Conservation (phyloP, 1,140 invertebrate genomes). For the Gonioctena quinquepunctata region DNA sequence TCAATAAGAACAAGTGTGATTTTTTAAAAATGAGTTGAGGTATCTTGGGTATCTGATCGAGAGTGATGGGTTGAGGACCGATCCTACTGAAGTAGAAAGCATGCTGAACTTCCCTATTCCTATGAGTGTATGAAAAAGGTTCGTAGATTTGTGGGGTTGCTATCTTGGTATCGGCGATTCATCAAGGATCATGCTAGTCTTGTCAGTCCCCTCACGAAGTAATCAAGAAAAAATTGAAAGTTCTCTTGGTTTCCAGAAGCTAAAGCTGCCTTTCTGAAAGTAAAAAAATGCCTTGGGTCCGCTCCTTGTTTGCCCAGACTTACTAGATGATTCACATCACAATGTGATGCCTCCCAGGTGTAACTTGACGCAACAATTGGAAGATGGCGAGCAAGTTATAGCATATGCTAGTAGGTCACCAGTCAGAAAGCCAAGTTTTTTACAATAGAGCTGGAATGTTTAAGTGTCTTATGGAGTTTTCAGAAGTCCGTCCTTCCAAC, state of each 20-base stretch:
- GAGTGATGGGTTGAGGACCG: background rate
- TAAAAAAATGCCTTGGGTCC: background rate
- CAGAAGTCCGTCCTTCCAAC: constrained; percentile 54
- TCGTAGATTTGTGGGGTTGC: constrained; percentile 13
- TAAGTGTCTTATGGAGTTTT: constrained; percentile 55
- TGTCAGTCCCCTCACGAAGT: constrained; percentile 33
- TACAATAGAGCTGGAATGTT: no score
- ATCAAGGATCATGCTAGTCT: background rate
- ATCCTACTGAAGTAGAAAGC: constrained; percentile 7
- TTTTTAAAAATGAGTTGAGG: background rate
- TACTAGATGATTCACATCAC: constrained; percentile 3
- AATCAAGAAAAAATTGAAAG: background rate
- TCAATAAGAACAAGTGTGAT: constrained; percentile 4
- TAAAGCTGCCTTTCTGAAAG: background rate
- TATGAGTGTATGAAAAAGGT: constrained; percentile 29
- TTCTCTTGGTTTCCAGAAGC: background rate
- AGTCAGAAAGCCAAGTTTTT: constrained; percentile 54
- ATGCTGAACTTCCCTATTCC: constrained; percentile 50
- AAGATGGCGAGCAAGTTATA: constrained; percentile 23
- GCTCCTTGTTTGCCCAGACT: constrained; percentile 19
- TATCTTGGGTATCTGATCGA: constrained; percentile 11
- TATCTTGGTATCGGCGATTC: no score
- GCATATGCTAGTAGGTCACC: constrained; percentile 50
- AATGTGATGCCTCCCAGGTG: constrained; percentile 40
- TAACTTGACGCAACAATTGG: constrained; percentile 17